Evolutionary conservation across 2,888 invertebrate species (phyloP).

Genomic region (Machimus atricapillus): DNA sequence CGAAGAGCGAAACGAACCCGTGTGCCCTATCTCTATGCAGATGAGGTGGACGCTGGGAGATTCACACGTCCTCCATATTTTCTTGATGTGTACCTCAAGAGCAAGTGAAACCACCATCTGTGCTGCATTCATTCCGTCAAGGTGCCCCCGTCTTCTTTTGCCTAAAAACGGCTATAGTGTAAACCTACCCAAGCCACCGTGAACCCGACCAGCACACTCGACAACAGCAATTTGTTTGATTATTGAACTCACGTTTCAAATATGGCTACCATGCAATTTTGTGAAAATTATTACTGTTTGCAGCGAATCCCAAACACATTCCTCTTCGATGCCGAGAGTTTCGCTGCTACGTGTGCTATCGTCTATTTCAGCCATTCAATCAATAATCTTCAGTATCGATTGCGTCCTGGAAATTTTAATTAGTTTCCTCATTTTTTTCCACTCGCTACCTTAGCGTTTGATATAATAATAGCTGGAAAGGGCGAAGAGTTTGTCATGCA

Average conservation of each 20-base stretch:
- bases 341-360: neutral
- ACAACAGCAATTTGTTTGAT: conserved; percentile 19
- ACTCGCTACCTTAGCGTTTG: neutral
- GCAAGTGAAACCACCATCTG: conserved; percentile 9
- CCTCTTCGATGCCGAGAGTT: neutral
- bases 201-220: neutral
- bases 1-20: neutral
- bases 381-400: neutral
- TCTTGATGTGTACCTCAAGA: neutral
- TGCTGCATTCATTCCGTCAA: neutral
- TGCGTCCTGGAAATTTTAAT: neutral
- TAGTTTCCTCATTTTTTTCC: neutral
- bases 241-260: conserved; percentile 33
- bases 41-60: neutral
- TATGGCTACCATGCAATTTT: conserved; percentile 37
- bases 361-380: neutral
- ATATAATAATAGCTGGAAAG: neutral
- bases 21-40: neutral
- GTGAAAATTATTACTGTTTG: conserved; percentile 22
- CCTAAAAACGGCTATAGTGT: neutral
- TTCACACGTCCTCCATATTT: conserved; percentile 22
- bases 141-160: neutral
- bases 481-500: neutral
- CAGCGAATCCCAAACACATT: neutral
- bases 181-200: neutral